Conservation (phyloP, 2,888 invertebrate species). For the Diabrotica balteata region DNA sequence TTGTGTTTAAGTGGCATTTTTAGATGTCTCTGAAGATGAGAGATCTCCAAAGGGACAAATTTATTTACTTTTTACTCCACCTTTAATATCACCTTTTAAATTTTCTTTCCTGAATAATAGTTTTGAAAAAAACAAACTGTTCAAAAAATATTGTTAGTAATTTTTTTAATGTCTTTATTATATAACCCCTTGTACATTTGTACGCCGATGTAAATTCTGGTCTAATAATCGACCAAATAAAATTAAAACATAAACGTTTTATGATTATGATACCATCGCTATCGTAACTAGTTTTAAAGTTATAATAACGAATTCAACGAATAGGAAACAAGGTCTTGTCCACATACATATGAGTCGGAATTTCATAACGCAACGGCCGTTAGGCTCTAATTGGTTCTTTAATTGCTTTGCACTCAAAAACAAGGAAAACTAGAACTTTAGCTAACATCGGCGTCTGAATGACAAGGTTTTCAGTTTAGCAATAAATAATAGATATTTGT, state of each 20-base stretch:
- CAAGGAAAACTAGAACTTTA: conserved; percentile 42
- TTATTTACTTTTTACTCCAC: too few species aligned
- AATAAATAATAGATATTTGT: too few species aligned
- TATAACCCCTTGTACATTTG: neutral
- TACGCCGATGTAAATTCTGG: conserved; percentile 2
- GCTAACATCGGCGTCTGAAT: neutral
- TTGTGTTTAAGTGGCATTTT: too few species aligned
- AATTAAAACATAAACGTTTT: neutral
- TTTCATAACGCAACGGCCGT: conserved; percentile 47
- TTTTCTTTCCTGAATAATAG: too few species aligned
- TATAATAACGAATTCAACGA: conserved; percentile 32
- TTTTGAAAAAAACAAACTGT: too few species aligned
- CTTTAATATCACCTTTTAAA: too few species aligned
- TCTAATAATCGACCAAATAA: conserved; percentile 1
- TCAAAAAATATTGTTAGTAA: too few species aligned
- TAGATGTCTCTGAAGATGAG: too few species aligned
- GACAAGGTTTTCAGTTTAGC: neutral
- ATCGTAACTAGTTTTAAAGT: conserved; percentile 16
- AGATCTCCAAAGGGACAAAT: too few species aligned
- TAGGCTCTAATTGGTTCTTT: conserved; percentile 50
- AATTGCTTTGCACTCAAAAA: conserved; percentile 49
- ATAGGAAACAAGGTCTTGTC: conserved; percentile 51
- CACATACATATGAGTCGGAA: conserved; percentile 42
- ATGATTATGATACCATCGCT: neutral
- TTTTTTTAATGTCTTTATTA: too few species aligned